Percentiles rank a stretch among this genome's conserved stretches.
phyloP scores from a whole-genome alignment of 2,113 vertebrate genomes.

The Callionymus lyra region DNA sequence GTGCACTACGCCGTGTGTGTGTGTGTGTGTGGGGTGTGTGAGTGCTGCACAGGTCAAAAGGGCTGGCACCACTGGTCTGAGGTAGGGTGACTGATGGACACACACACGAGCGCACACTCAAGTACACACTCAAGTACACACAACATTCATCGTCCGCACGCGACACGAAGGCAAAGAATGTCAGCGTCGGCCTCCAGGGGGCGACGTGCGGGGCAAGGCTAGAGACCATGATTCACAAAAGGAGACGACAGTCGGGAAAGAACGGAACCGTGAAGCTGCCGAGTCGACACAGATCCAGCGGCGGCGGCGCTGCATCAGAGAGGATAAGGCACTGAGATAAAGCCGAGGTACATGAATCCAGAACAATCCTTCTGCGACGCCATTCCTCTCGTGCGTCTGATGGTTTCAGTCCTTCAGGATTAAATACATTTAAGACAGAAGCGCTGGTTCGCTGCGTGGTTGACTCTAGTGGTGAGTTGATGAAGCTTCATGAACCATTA shows the following conservation, averaged over 20 bases:
- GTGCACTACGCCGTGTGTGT: neutral
- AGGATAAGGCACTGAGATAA: conserved; percentile 77
- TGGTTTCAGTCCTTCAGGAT: conserved; percentile 65
- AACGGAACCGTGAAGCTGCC: conserved; percentile 34
- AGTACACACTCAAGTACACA: conserved; percentile 11
- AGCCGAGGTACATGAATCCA: conserved; percentile 77
- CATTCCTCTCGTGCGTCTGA: too few species aligned
- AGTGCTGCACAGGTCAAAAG: conserved; percentile 56
- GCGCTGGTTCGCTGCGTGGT: too few species aligned
- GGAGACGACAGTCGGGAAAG: conserved; percentile 29
- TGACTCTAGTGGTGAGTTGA: too few species aligned
- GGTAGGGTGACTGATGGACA: conserved; percentile 67
- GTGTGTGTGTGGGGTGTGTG: conserved; percentile 37
- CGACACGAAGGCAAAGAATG: conserved; percentile 43
- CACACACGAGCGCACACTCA: conserved; percentile 16
- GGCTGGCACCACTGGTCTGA: conserved; percentile 71
- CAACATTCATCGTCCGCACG: conserved; percentile 17
- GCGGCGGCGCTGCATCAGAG: conserved; percentile 61
- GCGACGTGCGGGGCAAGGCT: conserved; percentile 50
- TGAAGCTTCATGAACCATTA: too few species aligned
- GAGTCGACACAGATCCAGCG: conserved; percentile 61
- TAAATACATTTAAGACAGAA: conserved; percentile 34
- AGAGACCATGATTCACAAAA: conserved; percentile 37
- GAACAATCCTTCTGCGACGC: conserved; percentile 71
- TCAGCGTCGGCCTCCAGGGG: conserved; percentile 44